These are phyloP conservation scores for Cyclargus thomasi DNA, from an alignment of 1,140 invertebrate genomes.

Conservation along the genomic window DNA sequence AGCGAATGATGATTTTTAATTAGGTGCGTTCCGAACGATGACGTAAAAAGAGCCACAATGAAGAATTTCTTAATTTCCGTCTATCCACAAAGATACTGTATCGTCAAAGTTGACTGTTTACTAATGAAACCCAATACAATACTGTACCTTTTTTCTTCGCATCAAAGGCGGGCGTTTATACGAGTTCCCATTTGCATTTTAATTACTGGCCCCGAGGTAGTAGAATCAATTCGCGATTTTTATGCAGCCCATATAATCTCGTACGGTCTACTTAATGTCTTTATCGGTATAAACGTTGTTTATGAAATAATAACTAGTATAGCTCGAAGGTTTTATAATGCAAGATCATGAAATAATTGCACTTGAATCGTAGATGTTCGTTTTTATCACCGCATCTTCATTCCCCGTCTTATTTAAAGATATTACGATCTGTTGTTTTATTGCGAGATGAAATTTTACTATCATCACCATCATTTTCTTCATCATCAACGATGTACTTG, in stretches of 20 bases:
- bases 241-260: slow-evolving; percentile 25
- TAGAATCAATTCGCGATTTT: slow-evolving; percentile 42
- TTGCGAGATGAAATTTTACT: background rate
- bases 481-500: too few species aligned
- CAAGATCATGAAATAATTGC: background rate
- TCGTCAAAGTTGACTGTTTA: slow-evolving; percentile 9
- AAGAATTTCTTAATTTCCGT: slow-evolving; percentile 1
- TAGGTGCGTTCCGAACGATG: background rate
- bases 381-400: background rate
- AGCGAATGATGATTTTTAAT: background rate
- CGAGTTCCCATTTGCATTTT: slow-evolving; percentile 61
- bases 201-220: slow-evolving; percentile 40
- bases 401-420: background rate
- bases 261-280: slow-evolving; percentile 29
- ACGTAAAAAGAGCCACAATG: background rate
- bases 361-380: background rate
- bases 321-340: background rate
- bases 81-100: background rate
- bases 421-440: background rate
- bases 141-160: slow-evolving; percentile 32
- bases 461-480: background rate
- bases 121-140: slow-evolving; percentile 31
- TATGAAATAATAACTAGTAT: background rate
- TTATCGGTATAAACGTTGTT: slow-evolving; percentile 5
- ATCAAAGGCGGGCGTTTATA: slow-evolving; percentile 35